Evolutionary conservation across 2,888 invertebrate species (phyloP), one percentile per base, ranked within the genome.

Genomic region (Brachyopa scutellaris): DNA sequence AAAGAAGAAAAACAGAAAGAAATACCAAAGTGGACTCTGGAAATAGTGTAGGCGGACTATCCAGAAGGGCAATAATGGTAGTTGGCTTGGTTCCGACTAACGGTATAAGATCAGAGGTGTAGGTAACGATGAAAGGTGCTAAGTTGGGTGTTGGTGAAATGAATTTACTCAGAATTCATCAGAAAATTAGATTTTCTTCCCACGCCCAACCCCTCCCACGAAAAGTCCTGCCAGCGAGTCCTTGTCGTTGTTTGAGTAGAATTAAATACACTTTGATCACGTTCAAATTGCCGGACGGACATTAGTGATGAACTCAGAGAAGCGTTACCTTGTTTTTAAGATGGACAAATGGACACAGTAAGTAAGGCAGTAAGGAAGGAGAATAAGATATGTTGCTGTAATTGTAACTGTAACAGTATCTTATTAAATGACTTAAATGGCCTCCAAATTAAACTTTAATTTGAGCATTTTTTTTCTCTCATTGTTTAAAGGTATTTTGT

Each of bases 161-260:
- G 15, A 1, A 49, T n/a, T n/a, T 36, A 38, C 59, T 70, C 40
- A 17, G 61, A 51, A 53, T 61, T 53, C 31, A 66, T 67, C 40
- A 67, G 47, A 67, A 73, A 79, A 79, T 79, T 61, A 73, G 61
- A 67, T 73, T 79, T 26, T 45, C 42, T 26, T 55, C 21, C n/a
- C n/a, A n/a, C n/a, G n/a, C n/a, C n/a, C n/a, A n/a, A n/a, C n/a
- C n/a, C n/a, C n/a, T n/a, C n/a, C n/a, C n/a, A n/a, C n/a, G n/a
- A n/a, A n/a, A n/a, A n/a, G n/a, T n/a, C n/a, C n/a, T n/a, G n/a
- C n/a, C n/a, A n/a, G n/a, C n/a, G n/a, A n/a, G n/a, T n/a, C n/a
- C n/a, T n/a, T n/a, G 33, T 26, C 17, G 19, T 23, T 36, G 29
- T n/a, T 13, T 17, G 8, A 45, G 23, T 29, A 8, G 49, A 49